Percentiles rank a stretch among this genome's conserved stretches.
Evolutionary conservation across 2,113 vertebrate genomes (phyloP).

Genomic region (Chunga burmeisteri): DNA sequence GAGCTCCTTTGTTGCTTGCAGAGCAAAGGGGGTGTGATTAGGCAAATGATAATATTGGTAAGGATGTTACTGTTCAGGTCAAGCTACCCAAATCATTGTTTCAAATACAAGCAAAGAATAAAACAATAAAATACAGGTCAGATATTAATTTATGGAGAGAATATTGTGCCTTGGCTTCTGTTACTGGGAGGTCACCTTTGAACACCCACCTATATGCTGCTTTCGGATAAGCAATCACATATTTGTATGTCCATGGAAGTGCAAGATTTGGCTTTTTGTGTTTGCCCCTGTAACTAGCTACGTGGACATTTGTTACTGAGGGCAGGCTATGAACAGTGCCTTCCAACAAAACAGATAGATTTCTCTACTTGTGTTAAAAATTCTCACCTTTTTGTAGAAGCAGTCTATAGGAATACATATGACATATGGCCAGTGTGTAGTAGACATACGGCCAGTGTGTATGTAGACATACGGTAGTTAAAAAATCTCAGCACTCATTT

Average conservation of each 20-base stretch:
- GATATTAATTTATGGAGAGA: not conserved
- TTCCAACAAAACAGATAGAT: not conserved
- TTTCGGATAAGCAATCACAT: not conserved
- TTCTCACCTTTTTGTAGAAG: not conserved
- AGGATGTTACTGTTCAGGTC: not conserved
- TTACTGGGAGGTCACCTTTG: not conserved
- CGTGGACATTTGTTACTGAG: not conserved
- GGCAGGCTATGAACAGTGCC: not conserved
- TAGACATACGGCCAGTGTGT: not conserved
- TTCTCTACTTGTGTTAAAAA: not conserved
- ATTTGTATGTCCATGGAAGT: not conserved
- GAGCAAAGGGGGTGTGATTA: not conserved
- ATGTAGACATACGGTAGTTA: not conserved
- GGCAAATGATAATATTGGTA: not conserved
- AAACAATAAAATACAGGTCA: not conserved
- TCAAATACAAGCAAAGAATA: not conserved
- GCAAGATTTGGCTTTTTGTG: not conserved
- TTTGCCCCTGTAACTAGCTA: not conserved
- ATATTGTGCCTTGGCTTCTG: not conserved
- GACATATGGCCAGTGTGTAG: not conserved
- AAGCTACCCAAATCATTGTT: not conserved
- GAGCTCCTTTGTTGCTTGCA: not conserved
- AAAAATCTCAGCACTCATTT: not conserved
- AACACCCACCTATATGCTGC: not conserved
- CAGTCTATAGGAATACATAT: not conserved